Percentiles rank a stretch among this genome's conserved stretches.
Evolutionary conservation across 2,888 invertebrate genomes (phyloP).

Genomic region (Silvanus unidentatus): DNA sequence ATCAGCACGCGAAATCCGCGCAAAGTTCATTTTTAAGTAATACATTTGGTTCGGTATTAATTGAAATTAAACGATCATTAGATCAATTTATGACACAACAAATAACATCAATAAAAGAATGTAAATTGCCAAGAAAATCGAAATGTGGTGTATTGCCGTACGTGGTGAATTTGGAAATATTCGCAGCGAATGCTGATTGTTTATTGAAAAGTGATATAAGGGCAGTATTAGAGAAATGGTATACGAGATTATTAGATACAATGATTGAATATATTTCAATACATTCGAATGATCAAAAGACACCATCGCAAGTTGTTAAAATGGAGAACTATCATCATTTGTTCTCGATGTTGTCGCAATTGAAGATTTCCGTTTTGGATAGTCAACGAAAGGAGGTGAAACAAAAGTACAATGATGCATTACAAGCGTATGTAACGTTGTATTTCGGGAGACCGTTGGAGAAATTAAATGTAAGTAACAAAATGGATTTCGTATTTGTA

Average conservation of each 20-base stretch:
- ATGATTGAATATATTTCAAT: constrained; percentile 77
- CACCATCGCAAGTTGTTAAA: constrained; percentile 85
- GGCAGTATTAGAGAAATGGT: constrained; percentile 90
- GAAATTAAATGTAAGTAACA: constrained; percentile 70
- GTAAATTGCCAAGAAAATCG: constrained; percentile 63
- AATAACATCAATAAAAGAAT: constrained; percentile 73
- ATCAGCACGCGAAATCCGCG: constrained; percentile 87
- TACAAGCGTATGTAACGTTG: constrained; percentile 86
- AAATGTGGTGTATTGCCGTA: constrained; percentile 89
- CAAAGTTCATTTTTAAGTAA: constrained; percentile 84
- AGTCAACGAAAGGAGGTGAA: constrained; percentile 84
- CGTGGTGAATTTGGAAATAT: constrained; percentile 83
- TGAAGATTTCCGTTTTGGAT: constrained; percentile 88
- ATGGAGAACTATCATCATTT: constrained; percentile 97
- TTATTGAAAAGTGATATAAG: constrained; percentile 85
- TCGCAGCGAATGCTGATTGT: constrained; percentile 79
- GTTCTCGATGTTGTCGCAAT: constrained; percentile 75
- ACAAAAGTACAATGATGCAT: constrained; percentile 81
- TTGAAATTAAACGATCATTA: constrained; percentile 84
- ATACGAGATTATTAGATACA: constrained; percentile 69
- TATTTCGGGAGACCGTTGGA: constrained; percentile 92
- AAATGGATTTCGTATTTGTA: neutral
- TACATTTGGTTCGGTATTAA: constrained; percentile 78
- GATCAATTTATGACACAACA: constrained; percentile 87
- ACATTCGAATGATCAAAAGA: constrained; percentile 79